A percentile compares a stretch with the other conserved stretches of the same genome.
Evolutionary conservation across 1,140 invertebrate species (phyloP).

Genomic region (Penaeus japonicus): DNA sequence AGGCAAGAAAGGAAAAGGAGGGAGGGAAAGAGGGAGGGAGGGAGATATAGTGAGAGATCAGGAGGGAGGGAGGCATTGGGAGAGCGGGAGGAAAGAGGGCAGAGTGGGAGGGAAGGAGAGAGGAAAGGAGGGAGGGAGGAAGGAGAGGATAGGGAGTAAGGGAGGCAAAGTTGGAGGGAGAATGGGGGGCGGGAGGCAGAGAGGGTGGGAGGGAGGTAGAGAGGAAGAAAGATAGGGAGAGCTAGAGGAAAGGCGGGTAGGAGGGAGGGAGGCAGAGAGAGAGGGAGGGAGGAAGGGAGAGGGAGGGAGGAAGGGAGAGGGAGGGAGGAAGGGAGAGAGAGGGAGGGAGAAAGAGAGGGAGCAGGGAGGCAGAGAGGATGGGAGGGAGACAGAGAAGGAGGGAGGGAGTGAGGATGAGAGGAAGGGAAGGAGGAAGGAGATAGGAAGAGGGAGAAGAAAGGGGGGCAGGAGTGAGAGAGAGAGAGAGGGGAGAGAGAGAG

Average conservation of each 20-base stretch:
- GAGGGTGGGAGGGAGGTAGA: background rate
- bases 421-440: background rate
- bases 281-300: background rate
- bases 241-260: background rate
- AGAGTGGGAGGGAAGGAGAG: background rate
- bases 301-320: background rate
- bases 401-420: too few relatives aligned
- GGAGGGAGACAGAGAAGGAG: background rate
- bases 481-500: background rate
- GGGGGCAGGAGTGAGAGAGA: background rate
- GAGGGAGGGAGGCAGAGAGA: background rate
- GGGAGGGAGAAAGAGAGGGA: conserved; percentile 9
- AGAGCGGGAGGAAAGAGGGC: background rate
- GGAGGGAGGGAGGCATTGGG: background rate
- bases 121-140: background rate
- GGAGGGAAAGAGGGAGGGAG: background rate
- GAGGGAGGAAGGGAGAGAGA: conserved; percentile 14
- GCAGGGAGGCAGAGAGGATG: background rate
- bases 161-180: background rate
- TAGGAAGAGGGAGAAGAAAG: background rate
- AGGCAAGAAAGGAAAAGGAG: background rate
- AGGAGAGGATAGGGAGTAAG: background rate
- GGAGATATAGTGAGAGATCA: background rate
- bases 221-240: conserved; percentile 1
- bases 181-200: background rate